Conservation (phyloP, 2,113 vertebrate species). For the Ailurus styani region DNA sequence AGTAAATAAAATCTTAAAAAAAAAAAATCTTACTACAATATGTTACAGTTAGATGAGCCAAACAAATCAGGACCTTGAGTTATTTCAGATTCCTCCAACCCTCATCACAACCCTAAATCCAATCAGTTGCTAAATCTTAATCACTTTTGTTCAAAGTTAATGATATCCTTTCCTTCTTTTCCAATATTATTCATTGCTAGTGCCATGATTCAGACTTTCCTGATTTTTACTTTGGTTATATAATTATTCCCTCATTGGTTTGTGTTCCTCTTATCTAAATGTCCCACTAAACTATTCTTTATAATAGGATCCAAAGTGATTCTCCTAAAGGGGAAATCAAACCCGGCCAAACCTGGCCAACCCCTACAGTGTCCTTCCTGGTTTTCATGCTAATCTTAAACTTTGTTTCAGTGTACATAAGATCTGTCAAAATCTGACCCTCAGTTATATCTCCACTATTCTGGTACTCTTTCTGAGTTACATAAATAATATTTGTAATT, state of each 20-base stretch:
- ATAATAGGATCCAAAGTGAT: neutral
- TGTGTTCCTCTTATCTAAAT: neutral
- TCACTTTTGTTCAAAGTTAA: neutral
- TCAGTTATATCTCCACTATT: neutral
- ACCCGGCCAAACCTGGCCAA: neutral
- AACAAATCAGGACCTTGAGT: neutral
- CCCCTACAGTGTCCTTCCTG: neutral
- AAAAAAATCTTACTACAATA: neutral
- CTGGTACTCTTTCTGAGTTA: neutral
- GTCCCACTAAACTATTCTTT: neutral
- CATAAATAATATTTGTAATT: neutral
- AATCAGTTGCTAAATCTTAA: neutral
- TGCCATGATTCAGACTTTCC: neutral
- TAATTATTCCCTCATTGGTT: neutral
- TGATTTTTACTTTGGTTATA: neutral
- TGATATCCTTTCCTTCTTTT: neutral
- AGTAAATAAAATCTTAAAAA: too few species aligned
- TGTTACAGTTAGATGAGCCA: neutral
- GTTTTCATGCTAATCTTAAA: neutral
- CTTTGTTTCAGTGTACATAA: neutral
- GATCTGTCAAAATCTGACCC: neutral
- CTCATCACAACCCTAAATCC: neutral
- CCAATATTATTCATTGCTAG: neutral
- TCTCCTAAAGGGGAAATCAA: neutral
- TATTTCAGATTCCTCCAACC: neutral